phyloP scores from a whole-genome alignment of 2,113 vertebrate genomes.

The Callospermophilus lateralis region DNA sequence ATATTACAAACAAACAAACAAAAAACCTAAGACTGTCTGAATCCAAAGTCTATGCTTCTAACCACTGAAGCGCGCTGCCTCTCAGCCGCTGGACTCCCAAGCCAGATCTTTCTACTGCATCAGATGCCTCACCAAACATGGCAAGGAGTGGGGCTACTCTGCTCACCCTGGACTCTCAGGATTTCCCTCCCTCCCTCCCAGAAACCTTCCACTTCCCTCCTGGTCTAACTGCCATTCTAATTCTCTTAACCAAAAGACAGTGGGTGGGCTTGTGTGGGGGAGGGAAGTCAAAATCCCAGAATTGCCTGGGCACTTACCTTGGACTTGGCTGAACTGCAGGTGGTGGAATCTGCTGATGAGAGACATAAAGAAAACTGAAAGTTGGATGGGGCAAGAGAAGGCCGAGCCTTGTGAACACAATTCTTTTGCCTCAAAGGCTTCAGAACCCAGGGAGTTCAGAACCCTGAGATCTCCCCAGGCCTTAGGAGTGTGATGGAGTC shows the following conservation, averaged over 20 bases:
- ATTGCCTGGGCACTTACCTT: slow-evolving; percentile 91
- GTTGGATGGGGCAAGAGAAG: background rate
- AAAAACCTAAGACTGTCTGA: background rate
- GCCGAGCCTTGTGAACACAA: background rate
- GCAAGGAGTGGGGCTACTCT: background rate
- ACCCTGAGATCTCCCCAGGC: slow-evolving; percentile 24
- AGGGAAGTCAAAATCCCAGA: background rate
- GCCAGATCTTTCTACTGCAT: background rate
- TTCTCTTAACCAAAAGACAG: background rate
- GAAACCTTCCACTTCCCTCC: background rate
- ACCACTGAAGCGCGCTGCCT: background rate
- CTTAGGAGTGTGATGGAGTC: background rate
- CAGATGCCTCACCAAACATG: background rate
- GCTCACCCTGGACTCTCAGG: background rate
- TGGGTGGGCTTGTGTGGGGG: background rate
- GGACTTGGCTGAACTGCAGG: slow-evolving; percentile 95
- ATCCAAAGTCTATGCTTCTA: background rate
- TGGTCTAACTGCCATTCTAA: background rate
- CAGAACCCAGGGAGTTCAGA: slow-evolving; percentile 32
- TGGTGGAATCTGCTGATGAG: slow-evolving; percentile 92
- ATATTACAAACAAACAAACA: too few relatives aligned
- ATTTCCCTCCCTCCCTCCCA: background rate
- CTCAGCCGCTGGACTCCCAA: background rate
- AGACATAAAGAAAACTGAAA: slow-evolving; percentile 42
- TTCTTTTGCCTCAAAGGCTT: slow-evolving; percentile 37